phyloP scores from a whole-genome alignment of 2,113 vertebrate species.

The Ciconia boyciana region DNA sequence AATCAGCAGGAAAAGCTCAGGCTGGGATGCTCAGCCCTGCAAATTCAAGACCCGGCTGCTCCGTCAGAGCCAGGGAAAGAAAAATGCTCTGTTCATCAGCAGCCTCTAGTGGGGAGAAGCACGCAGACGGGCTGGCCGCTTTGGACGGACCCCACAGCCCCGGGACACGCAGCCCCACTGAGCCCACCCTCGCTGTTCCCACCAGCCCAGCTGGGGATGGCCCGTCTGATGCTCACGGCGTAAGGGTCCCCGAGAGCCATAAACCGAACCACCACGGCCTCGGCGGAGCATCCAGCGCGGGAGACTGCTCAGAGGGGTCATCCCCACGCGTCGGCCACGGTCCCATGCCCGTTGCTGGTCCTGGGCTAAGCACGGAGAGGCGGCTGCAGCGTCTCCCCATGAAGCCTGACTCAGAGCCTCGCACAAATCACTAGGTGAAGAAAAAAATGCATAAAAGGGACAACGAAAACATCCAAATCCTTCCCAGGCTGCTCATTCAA shows the following conservation, averaged over 20 bases:
- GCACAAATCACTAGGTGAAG: neutral
- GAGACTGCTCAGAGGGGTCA: fast-evolving
- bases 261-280: fast-evolving
- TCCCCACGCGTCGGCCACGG: fast-evolving
- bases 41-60: neutral
- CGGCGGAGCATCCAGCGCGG: fast-evolving
- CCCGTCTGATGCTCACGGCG: fast-evolving
- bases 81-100: constrained; percentile 21
- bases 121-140: fast-evolving
- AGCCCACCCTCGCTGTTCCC: neutral
- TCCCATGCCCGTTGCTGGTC: fast-evolving
- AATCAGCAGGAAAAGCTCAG: constrained; percentile 26
- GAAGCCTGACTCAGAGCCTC: neutral
- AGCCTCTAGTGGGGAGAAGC: constrained; percentile 51
- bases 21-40: neutral
- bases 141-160: neutral
- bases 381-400: fast-evolving
- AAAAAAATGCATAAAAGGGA: neutral
- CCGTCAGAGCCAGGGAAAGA: neutral
- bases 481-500: neutral
- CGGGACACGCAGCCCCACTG: neutral
- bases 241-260: fast-evolving
- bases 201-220: neutral
- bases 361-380: neutral
- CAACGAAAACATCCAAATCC: neutral